Evolutionary conservation across 2,797 vertebrate genomes (phyloP).

Genomic region (Ceryle rudis): DNA sequence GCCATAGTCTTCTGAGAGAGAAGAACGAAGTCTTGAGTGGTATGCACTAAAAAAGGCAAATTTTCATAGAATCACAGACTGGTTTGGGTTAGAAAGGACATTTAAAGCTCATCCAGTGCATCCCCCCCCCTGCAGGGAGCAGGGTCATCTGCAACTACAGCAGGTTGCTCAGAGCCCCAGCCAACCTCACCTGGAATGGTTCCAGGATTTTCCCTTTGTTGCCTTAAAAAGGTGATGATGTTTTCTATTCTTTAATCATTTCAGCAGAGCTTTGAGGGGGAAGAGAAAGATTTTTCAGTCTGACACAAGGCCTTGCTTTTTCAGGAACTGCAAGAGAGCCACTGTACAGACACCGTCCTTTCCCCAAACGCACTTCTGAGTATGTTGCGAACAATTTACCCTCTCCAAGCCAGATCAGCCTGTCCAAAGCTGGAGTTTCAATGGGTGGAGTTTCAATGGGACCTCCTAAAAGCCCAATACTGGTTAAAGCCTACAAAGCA

Average conservation of each 20-base stretch:
- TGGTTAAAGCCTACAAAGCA: neutral
- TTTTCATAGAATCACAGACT: neutral
- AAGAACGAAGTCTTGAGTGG: accelerated
- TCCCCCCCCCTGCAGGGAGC: neutral
- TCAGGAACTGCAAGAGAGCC: neutral
- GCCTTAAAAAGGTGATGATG: neutral
- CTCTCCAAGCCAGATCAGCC: neutral
- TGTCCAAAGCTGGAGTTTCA: neutral
- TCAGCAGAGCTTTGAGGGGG: neutral
- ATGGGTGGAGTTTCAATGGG: neutral
- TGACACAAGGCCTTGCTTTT: neutral
- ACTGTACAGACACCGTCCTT: neutral
- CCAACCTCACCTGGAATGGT: neutral
- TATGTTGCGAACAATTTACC: neutral
- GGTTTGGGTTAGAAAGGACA: neutral
- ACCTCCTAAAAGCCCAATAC: neutral
- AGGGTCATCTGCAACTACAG: neutral
- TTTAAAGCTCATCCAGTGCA: neutral
- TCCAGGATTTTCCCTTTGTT: neutral
- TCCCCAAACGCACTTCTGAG: neutral
- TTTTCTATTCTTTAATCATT: neutral
- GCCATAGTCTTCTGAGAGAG: neutral
- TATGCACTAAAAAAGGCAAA: neutral
- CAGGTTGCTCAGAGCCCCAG: neutral
- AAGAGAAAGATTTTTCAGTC: neutral